Percentiles rank a stretch among this genome's conserved stretches.
Evolutionary conservation across 35 echinoderm and acorn worm species (phyloP).

Genomic region (Hemicentrotus pulcherrimus): DNA sequence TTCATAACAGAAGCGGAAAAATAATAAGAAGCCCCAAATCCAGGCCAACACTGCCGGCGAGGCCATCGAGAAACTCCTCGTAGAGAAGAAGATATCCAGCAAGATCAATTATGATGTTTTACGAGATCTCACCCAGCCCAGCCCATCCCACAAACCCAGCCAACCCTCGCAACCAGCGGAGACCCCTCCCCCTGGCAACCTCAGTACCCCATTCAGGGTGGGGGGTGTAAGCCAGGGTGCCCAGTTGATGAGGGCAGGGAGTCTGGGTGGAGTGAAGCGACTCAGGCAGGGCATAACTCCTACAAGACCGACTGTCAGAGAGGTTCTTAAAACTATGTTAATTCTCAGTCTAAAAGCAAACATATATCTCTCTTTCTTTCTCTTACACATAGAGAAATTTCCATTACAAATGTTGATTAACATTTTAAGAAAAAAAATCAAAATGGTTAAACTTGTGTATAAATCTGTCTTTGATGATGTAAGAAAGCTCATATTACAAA

Average conservation of each 20-base stretch:
- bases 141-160: background rate
- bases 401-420: no score
- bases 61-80: constrained; percentile 93
- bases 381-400: no score
- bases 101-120: constrained; percentile 99
- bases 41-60: constrained; percentile 94
- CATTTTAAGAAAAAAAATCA: no score
- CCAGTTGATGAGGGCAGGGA: background rate
- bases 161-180: background rate
- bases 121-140: constrained; percentile 70
- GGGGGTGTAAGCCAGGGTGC: background rate
- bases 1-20: constrained; percentile 66
- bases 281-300: constrained; percentile 32
- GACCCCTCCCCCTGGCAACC: background rate
- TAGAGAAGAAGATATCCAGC: constrained; percentile 97
- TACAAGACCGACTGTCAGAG: constrained; percentile 46
- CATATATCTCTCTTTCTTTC: no score
- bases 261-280: constrained; percentile 46
- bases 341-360: no score
- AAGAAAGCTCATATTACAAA: no score
- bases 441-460: no score
- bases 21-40: constrained; percentile 67
- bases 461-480: no score
- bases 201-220: background rate
- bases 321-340: background rate